Percentiles rank a stretch among this genome's conserved stretches.
These are phyloP conservation scores for Wiebesia pumilae DNA, from an alignment of 1,140 invertebrate species.

Conservation along the genomic window DNA sequence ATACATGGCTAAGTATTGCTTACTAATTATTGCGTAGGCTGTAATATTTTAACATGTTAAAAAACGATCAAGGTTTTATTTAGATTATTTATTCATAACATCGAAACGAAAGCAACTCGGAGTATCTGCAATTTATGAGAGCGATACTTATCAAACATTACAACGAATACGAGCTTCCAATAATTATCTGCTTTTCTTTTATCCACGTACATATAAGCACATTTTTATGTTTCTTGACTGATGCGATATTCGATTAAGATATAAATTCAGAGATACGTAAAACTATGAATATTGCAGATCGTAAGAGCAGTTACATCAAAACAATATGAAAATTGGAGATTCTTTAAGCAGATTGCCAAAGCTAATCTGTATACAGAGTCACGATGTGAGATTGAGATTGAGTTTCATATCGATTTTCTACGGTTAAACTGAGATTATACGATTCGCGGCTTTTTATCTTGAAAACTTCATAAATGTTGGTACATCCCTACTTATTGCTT, in stretches of 20 bases:
- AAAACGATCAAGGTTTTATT: too few relatives aligned
- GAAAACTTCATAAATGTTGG: background rate
- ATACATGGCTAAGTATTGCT: too few relatives aligned
- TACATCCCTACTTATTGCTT: background rate
- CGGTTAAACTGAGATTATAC: background rate
- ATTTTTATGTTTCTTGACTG: background rate
- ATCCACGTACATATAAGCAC: background rate
- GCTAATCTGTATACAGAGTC: slow-evolving; percentile 7
- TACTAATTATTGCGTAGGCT: too few relatives aligned
- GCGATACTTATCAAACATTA: too few relatives aligned
- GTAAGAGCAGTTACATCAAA: background rate
- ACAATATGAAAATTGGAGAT: slow-evolving; percentile 14
- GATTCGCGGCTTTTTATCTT: background rate
- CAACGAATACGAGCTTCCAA: too few relatives aligned
- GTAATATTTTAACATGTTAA: too few relatives aligned
- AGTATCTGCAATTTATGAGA: too few relatives aligned
- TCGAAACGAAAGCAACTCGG: too few relatives aligned
- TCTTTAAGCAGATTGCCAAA: background rate
- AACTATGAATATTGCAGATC: background rate
- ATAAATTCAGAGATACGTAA: background rate
- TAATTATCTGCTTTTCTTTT: background rate
- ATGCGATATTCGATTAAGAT: background rate
- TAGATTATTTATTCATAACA: too few relatives aligned
- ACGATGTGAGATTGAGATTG: background rate
- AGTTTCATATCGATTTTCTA: background rate